phyloP scores from a whole-genome alignment of 2,888 invertebrate genomes.

The Galerucella calmariensis region DNA sequence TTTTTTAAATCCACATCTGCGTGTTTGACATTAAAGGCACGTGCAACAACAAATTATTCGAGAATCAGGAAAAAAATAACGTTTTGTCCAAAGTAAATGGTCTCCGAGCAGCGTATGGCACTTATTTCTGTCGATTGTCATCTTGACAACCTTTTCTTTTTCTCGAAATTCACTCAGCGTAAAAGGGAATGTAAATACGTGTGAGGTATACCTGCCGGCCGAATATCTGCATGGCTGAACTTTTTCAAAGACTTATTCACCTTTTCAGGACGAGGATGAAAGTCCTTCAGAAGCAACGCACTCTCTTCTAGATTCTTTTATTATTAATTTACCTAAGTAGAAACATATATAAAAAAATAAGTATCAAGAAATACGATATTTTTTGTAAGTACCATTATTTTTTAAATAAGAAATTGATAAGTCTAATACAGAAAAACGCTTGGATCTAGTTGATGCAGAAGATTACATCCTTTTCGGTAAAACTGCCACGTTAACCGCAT shows the following conservation, averaged over 20 bases:
- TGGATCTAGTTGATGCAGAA: too few species aligned
- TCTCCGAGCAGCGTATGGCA: constrained; percentile 25
- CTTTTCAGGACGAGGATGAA: constrained; percentile 25
- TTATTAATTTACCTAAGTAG: neutral
- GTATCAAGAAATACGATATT: neutral
- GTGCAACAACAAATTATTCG: constrained; percentile 38
- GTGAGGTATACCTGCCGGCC: constrained; percentile 41
- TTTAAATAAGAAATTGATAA: neutral
- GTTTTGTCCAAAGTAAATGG: constrained; percentile 28
- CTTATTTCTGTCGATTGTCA: constrained; percentile 46
- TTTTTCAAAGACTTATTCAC: constrained; percentile 32
- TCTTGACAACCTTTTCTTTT: constrained; percentile 47
- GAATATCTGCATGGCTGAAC: constrained; percentile 35
- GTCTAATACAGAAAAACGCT: too few species aligned
- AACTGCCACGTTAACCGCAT: constrained; percentile 38
- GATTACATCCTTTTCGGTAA: too few species aligned
- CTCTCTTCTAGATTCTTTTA: neutral
- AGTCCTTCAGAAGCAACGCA: constrained; percentile 11
- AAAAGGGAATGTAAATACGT: constrained; percentile 48
- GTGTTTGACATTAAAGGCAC: constrained; percentile 26
- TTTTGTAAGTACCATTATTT: constrained; percentile 2
- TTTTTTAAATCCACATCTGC: neutral
- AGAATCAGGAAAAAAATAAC: constrained; percentile 33
- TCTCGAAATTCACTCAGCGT: constrained; percentile 43
- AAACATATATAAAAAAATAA: constrained; percentile 2